phyloP scores from a whole-genome alignment of 2,797 vertebrate species.

The Acipenser oxyrinchus region DNA sequence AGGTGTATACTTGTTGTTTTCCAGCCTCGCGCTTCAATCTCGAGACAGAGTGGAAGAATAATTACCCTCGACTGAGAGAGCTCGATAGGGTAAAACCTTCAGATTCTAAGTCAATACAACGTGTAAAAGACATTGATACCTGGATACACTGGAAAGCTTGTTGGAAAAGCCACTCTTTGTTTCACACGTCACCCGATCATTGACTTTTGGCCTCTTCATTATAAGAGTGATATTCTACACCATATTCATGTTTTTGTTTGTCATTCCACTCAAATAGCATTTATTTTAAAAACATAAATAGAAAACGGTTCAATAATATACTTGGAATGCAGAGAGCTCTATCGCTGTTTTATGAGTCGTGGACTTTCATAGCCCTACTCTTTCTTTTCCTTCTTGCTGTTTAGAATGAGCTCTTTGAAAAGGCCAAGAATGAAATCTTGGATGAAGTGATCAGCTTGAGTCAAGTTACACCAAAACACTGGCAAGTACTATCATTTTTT shows the following conservation, averaged over 20 bases:
- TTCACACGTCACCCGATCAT: no score
- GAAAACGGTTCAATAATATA: no score
- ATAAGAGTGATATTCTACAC: no score
- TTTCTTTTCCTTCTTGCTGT: slow-evolving; percentile 23
- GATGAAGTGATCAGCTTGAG: slow-evolving; percentile 97
- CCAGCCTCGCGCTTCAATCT: slow-evolving; percentile 94
- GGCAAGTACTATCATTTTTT: slow-evolving; percentile 46
- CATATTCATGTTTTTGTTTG: no score
- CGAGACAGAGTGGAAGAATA: slow-evolving; percentile 98
- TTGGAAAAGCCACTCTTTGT: no score
- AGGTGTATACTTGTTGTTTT: slow-evolving; percentile 3
- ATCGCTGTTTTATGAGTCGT: no score
- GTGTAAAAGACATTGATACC: no score
- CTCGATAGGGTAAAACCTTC: slow-evolving; percentile 82
- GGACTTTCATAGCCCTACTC: neutral
- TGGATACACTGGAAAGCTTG: no score
- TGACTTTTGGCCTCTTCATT: no score
- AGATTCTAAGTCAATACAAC: neutral
- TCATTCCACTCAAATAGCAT: no score
- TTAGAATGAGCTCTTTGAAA: slow-evolving; percentile 94
- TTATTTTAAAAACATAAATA: no score
- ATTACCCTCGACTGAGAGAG: slow-evolving; percentile 88
- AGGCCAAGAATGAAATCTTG: slow-evolving; percentile 97
- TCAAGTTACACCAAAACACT: slow-evolving; percentile 94
- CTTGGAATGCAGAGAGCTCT: no score